Percentiles rank a stretch among this genome's conserved stretches.
Evolutionary conservation across 1,140 invertebrate species (phyloP).

Genomic region (Caenorhabditis latens): DNA sequence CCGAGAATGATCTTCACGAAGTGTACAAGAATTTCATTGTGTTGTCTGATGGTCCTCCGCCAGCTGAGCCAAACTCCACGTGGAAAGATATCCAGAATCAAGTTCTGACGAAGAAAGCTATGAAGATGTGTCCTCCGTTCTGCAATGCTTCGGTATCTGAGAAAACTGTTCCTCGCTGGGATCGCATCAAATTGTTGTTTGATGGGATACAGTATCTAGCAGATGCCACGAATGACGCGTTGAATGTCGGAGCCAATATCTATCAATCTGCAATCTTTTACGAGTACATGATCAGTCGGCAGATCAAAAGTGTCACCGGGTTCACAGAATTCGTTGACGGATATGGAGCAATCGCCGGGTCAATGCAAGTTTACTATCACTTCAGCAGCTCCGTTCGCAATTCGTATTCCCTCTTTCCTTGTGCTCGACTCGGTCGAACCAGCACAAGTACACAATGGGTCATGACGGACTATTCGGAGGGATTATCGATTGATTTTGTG

Average conservation of each 20-base stretch:
- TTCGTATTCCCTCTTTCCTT: background rate
- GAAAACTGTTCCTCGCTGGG: constrained; percentile 43
- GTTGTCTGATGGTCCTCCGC: constrained; percentile 20
- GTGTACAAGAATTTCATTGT: constrained; percentile 28
- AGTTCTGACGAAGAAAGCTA: background rate
- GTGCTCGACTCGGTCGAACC: background rate
- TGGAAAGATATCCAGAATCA: constrained; percentile 1
- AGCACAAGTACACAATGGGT: background rate
- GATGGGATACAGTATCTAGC: constrained; percentile 3
- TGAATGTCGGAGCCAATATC: constrained; percentile 33
- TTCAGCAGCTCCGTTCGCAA: background rate
- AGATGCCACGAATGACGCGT: constrained; percentile 21
- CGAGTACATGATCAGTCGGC: constrained; percentile 18
- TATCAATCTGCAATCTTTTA: background rate
- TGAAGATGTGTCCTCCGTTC: constrained; percentile 14
- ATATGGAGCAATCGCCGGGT: constrained; percentile 27
- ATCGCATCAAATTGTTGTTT: constrained; percentile 37
- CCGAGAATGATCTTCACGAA: constrained; percentile 26
- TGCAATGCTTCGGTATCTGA: constrained; percentile 15
- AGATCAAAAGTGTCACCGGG: constrained; percentile 46
- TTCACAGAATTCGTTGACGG: constrained; percentile 53
- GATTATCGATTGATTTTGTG: constrained; percentile 44
- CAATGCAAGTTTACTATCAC: constrained; percentile 42
- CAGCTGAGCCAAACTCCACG: constrained; percentile 17
- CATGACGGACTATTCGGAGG: constrained; percentile 35